A percentile compares a stretch with the other conserved stretches of the same genome.
Evolutionary conservation across 2,888 invertebrate species (phyloP).

Genomic region (Pyrocoelia pectoralis): DNA sequence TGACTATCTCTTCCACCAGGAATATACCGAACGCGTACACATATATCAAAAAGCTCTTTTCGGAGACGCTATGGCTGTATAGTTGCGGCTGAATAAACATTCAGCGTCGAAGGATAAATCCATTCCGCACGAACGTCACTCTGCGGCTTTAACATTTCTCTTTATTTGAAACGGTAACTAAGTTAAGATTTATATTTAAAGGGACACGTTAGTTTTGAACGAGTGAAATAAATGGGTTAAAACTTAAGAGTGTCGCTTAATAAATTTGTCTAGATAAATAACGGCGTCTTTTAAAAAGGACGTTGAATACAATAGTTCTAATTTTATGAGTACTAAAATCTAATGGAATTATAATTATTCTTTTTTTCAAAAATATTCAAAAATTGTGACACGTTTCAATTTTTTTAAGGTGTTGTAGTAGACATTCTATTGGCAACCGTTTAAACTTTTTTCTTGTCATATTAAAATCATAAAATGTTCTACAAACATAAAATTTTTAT

Average conservation of each 20-base stretch:
- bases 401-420: too few relatives aligned
- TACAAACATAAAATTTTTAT: too few relatives aligned
- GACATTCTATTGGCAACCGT: too few relatives aligned
- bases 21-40: slow-evolving; percentile 3
- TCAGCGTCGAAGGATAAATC: slow-evolving; percentile 48
- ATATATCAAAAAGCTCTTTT: slow-evolving; percentile 24
- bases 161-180: slow-evolving; percentile 22
- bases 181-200: slow-evolving; percentile 19
- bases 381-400: too few relatives aligned
- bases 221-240: slow-evolving; percentile 8
- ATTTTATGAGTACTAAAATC: too few relatives aligned
- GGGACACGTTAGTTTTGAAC: not conserved
- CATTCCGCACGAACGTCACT: slow-evolving; percentile 47
- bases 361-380: too few relatives aligned
- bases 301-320: too few relatives aligned
- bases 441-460: too few relatives aligned
- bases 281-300: too few relatives aligned
- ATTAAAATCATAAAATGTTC: too few relatives aligned
- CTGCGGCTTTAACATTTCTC: slow-evolving; percentile 40
- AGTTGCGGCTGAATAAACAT: slow-evolving; percentile 50
- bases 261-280: slow-evolving; percentile 2
- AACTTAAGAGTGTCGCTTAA: not conserved
- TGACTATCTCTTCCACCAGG: not conserved
- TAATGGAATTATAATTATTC: too few relatives aligned
- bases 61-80: slow-evolving; percentile 40